Evolutionary conservation across 1,140 invertebrate genomes (phyloP).

Genomic region (Halesus radiatus): DNA sequence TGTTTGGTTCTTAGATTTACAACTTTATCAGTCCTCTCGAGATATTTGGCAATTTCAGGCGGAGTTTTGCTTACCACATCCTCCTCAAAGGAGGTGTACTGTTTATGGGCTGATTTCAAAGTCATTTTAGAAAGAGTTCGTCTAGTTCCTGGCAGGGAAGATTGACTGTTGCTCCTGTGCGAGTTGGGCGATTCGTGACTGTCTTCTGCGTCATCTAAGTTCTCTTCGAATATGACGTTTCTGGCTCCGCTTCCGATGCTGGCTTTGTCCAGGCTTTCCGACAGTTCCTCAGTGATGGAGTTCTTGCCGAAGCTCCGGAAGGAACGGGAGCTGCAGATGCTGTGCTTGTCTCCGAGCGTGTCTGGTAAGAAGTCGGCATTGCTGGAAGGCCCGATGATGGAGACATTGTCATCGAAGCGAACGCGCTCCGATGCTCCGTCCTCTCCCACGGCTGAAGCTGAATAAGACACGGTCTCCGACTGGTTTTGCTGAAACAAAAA

Average conservation of each 20-base stretch:
- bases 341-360: conserved; percentile 51
- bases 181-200: conserved; percentile 53
- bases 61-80: conserved; percentile 55
- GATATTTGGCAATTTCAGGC: conserved; percentile 56
- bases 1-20: conserved; percentile 52
- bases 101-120: conserved; percentile 52
- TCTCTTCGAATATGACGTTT: conserved; percentile 56
- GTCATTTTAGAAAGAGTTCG: conserved; percentile 50
- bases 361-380: conserved; percentile 53
- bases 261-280: conserved; percentile 54
- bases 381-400: conserved; percentile 51
- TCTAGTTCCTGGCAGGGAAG: conserved; percentile 46
- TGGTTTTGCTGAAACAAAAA: conserved; percentile 55
- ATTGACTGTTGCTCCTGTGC: conserved; percentile 53
- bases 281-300: conserved; percentile 55
- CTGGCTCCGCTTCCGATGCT: conserved; percentile 55
- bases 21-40: conserved; percentile 55
- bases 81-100: conserved; percentile 56
- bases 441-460: conserved; percentile 61
- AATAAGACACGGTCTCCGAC: conserved; percentile 55
- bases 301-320: conserved; percentile 54
- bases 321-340: conserved; percentile 55
- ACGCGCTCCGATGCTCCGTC: conserved; percentile 74
- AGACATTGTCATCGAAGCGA: conserved; percentile 73
- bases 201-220: conserved; percentile 48